Percentiles rank a stretch among this genome's conserved stretches.
Conservation (phyloP, 1,140 invertebrate species). For the Drosophila rhopaloa region DNA sequence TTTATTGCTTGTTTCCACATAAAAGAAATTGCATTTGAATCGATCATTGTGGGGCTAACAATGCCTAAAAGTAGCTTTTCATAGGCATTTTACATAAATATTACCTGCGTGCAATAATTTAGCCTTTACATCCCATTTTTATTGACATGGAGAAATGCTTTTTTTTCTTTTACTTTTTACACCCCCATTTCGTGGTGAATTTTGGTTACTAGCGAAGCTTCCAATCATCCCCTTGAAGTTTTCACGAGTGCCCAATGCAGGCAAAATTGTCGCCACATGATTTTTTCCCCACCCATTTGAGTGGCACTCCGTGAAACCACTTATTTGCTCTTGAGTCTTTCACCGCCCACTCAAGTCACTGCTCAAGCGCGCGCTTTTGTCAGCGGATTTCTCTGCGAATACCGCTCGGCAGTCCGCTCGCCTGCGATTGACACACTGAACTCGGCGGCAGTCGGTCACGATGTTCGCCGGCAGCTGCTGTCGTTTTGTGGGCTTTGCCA, state of each 20-base stretch:
- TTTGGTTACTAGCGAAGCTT: background rate
- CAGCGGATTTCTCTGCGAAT: slow-evolving; percentile 21
- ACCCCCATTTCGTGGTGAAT: slow-evolving; percentile 19
- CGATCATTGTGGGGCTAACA: too few species aligned
- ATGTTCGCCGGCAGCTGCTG: slow-evolving; percentile 38
- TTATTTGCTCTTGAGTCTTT: slow-evolving; percentile 54
- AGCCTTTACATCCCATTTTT: background rate
- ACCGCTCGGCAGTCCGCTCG: slow-evolving; percentile 26
- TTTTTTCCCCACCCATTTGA: background rate
- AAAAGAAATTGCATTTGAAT: too few species aligned
- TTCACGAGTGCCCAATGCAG: background rate
- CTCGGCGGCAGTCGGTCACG: slow-evolving; percentile 48
- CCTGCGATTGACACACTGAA: slow-evolving; percentile 73
- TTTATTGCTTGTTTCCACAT: too few species aligned
- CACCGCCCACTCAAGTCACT: slow-evolving; percentile 25
- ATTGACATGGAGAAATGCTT: background rate
- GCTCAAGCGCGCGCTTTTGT: slow-evolving; percentile 62
- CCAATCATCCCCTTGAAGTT: background rate
- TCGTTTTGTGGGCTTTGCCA: slow-evolving; percentile 12
- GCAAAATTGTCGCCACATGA: background rate
- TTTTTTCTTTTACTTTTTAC: background rate
- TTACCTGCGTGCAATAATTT: background rate
- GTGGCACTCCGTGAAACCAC: background rate
- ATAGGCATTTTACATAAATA: background rate
- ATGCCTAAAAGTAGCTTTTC: background rate